Conservation (phyloP, 2,888 invertebrate species). For the Chorisops tibialis region DNA sequence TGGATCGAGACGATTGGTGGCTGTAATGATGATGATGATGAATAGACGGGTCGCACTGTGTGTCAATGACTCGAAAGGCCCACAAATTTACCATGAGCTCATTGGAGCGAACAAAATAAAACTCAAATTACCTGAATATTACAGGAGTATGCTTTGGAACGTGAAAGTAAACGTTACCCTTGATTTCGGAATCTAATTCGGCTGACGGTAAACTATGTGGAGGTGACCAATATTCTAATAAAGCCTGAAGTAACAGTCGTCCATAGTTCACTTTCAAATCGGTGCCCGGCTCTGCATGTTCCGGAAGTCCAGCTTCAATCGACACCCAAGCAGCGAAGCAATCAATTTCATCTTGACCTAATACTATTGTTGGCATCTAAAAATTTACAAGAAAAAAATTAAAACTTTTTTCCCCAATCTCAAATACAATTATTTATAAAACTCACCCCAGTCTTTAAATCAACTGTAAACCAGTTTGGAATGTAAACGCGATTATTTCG, state of each 20-base stretch:
- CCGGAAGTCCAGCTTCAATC: conserved; percentile 87
- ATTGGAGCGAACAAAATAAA: neutral
- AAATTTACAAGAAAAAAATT: neutral
- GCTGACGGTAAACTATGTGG: conserved; percentile 62
- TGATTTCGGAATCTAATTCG: conserved; percentile 68
- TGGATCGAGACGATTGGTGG: too few species aligned
- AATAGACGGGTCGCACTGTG: too few species aligned
- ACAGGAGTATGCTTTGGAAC: conserved; percentile 95
- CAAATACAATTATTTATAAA: conserved; percentile 10
- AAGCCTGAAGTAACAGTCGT: conserved; percentile 84
- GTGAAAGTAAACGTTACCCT: conserved; percentile 76
- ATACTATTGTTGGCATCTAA: conserved; percentile 93
- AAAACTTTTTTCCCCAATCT: neutral
- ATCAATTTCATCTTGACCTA: conserved; percentile 95
- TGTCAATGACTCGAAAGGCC: too few species aligned
- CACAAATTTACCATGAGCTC: too few species aligned
- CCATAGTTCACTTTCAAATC: conserved; percentile 75
- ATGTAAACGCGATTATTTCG: conserved; percentile 91
- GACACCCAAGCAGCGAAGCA: conserved; percentile 99
- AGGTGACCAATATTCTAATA: conserved; percentile 92
- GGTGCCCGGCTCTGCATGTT: conserved; percentile 54
- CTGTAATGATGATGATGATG: too few species aligned
- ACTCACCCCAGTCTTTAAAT: conserved; percentile 91
- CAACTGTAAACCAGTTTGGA: conserved; percentile 98
- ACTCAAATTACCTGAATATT: conserved; percentile 71